Percentiles rank a stretch among this genome's conserved stretches.
phyloP scores from a whole-genome alignment of 2,888 invertebrate genomes.

The Pollenia griseotomentosa region DNA sequence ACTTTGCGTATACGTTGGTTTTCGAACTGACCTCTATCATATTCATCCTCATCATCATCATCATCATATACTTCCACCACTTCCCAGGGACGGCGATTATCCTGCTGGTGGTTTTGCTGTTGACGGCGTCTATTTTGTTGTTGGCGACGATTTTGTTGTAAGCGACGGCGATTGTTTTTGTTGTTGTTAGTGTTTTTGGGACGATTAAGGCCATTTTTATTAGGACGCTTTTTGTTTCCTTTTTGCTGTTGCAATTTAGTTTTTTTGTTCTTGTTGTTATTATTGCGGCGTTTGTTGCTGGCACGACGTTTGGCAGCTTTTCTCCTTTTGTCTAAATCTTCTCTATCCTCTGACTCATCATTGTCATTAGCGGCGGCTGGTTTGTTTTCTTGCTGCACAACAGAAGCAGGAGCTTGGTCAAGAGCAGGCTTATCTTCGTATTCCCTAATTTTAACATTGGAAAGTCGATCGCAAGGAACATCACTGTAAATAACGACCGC shows the following conservation, averaged over 20 bases:
- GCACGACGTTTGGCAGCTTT: slow-evolving; percentile 47
- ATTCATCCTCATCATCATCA: slow-evolving; percentile 10
- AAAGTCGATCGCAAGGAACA: slow-evolving; percentile 79
- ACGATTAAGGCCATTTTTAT: slow-evolving; percentile 14
- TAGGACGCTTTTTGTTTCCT: slow-evolving; percentile 9
- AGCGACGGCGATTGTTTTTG: slow-evolving; percentile 14
- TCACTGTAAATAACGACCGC: slow-evolving; percentile 81
- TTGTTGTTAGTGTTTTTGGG: slow-evolving; percentile 12
- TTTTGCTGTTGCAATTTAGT: background rate
- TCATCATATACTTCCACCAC: slow-evolving; percentile 24
- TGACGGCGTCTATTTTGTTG: slow-evolving; percentile 6
- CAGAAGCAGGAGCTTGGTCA: slow-evolving; percentile 5
- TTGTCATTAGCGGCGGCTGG: background rate
- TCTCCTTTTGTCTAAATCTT: background rate
- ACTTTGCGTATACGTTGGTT: slow-evolving; percentile 64
- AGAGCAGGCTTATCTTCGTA: slow-evolving; percentile 53
- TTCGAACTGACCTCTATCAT: slow-evolving; percentile 38
- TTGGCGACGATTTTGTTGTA: slow-evolving; percentile 56
- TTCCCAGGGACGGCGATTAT: slow-evolving; percentile 32
- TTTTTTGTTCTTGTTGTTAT: slow-evolving; percentile 12
- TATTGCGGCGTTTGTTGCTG: slow-evolving; percentile 55
- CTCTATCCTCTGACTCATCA: background rate
- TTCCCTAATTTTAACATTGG: slow-evolving; percentile 74
- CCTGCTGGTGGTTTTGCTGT: slow-evolving; percentile 30
- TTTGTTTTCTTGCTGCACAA: background rate